Evolutionary conservation across 2,113 vertebrate genomes (phyloP).

Genomic region (Myiopsitta monachus): DNA sequence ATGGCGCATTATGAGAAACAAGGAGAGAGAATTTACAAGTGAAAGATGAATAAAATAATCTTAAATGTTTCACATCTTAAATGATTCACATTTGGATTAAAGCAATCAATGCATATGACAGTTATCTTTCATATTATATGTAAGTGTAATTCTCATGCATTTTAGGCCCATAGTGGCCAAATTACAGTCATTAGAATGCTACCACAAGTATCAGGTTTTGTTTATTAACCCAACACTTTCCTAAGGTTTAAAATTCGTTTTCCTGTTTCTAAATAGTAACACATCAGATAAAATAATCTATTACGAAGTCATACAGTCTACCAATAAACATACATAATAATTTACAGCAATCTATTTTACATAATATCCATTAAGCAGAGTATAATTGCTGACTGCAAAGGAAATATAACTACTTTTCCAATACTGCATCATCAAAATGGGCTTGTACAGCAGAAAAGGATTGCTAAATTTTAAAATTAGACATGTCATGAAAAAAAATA

Average conservation of each 20-base stretch:
- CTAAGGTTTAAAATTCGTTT: not conserved
- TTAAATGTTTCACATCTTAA: not conserved
- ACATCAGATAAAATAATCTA: not conserved
- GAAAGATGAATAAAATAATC: not conserved
- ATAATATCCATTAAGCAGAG: not conserved
- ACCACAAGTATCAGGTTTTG: not conserved
- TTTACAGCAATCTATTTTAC: not conserved
- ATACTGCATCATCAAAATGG: not conserved
- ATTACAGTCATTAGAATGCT: not conserved
- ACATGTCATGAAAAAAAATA: not conserved
- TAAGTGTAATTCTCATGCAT: not conserved
- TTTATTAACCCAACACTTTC: not conserved
- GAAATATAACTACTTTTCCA: not conserved
- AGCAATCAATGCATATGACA: not conserved
- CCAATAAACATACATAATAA: not conserved
- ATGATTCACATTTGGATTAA: not conserved
- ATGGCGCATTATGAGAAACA: not conserved
- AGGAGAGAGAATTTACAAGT: not conserved
- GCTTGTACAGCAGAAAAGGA: accelerated
- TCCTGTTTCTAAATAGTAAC: not conserved
- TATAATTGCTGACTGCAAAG: not conserved
- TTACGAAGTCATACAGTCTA: not conserved
- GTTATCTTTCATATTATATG: not conserved
- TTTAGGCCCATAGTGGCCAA: not conserved
- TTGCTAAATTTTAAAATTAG: not conserved